phyloP scores from a whole-genome alignment of 2,888 invertebrate species.

The Fabriciana adippe region DNA sequence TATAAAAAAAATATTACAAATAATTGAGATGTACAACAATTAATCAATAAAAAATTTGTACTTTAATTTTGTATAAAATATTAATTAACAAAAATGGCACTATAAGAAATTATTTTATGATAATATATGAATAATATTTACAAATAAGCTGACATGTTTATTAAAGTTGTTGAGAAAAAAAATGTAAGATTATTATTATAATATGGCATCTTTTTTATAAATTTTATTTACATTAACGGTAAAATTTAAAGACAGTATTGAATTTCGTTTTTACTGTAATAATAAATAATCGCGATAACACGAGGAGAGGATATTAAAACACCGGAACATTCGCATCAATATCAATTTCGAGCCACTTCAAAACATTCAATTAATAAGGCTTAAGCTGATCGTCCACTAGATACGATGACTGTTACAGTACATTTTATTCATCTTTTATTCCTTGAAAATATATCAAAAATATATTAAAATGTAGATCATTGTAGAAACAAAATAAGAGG shows the following conservation, averaged over 20 bases:
- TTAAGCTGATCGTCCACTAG: slow-evolving; percentile 41
- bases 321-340: slow-evolving; percentile 70
- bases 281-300: slow-evolving; percentile 31
- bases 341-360: slow-evolving; percentile 64
- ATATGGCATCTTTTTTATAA: background rate
- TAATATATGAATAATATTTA: background rate
- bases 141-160: background rate
- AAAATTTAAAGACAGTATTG: slow-evolving; percentile 13
- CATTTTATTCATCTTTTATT: no score
- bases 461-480: no score
- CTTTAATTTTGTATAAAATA: background rate
- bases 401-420: background rate
- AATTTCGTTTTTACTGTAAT: slow-evolving; percentile 22
- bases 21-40: no score
- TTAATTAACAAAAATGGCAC: slow-evolving; percentile 1
- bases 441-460: no score
- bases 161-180: background rate
- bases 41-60: background rate
- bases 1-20: no score
- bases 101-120: background rate
- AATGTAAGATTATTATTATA: background rate
- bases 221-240: slow-evolving; percentile 8
- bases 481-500: no score
- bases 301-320: slow-evolving; percentile 49
- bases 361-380: slow-evolving; percentile 64